phyloP scores from a whole-genome alignment of 2,797 vertebrate genomes.

The Emys orbicularis region DNA sequence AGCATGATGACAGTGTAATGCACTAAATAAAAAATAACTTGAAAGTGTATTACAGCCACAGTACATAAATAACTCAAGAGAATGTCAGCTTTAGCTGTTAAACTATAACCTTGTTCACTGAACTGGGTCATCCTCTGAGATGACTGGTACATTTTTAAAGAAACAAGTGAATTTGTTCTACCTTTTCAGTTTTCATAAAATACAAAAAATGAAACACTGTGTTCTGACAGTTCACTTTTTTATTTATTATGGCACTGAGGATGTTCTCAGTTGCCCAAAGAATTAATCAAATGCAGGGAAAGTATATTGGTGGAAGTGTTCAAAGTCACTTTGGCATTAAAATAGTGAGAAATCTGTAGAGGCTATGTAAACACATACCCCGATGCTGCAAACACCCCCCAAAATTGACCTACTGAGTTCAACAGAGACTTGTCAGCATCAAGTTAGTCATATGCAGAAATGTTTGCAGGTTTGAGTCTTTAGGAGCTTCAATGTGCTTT shows the following conservation, averaged over 20 bases:
- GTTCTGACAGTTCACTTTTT: not conserved
- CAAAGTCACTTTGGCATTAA: not conserved
- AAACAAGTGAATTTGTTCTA: not conserved
- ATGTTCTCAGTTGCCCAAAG: not conserved
- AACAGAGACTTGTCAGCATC: not conserved
- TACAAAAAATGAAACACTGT: not conserved
- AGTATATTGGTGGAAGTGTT: not conserved
- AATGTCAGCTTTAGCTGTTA: constrained; percentile 36
- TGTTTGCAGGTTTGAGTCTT: not conserved
- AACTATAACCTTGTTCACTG: constrained; percentile 25
- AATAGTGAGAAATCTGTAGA: not conserved
- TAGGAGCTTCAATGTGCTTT: not conserved
- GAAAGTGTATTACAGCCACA: not conserved
- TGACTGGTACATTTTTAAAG: constrained; percentile 11
- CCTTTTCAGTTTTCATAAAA: constrained; percentile 18
- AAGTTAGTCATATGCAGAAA: not conserved
- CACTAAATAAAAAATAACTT: constrained; percentile 51
- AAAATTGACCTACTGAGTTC: not conserved
- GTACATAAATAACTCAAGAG: constrained; percentile 54
- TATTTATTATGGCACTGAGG: not conserved
- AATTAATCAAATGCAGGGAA: rapidly evolving
- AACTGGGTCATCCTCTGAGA: constrained; percentile 24
- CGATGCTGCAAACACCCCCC: not conserved
- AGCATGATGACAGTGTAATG: constrained; percentile 1
- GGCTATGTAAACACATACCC: not conserved